phyloP scores from a whole-genome alignment of 2,113 vertebrate genomes.

The Struthio camelus region DNA sequence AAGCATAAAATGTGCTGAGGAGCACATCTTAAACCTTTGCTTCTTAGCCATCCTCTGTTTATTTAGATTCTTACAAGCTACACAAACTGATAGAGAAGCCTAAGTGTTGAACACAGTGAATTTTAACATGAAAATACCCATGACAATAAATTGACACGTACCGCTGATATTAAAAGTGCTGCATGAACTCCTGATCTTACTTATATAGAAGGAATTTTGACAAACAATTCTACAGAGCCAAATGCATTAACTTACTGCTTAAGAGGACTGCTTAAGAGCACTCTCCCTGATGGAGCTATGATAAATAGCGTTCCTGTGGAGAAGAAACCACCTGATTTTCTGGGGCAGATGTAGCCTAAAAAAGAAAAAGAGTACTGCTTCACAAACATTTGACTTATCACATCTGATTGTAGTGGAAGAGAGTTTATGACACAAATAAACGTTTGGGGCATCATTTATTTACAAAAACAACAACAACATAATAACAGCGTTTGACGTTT shows the following conservation, averaged over 20 bases:
- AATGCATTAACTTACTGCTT: neutral
- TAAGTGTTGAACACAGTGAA: neutral
- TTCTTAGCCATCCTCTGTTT: neutral
- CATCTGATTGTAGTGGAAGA: neutral
- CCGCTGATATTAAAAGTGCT: neutral
- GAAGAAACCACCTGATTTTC: neutral
- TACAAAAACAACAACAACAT: conserved; percentile 57
- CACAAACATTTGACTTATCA: neutral
- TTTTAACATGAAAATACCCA: neutral
- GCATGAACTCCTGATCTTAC: neutral
- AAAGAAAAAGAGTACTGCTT: neutral
- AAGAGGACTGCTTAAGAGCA: neutral
- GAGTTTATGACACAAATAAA: conserved; percentile 8
- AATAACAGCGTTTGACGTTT: conserved; percentile 37
- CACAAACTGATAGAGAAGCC: neutral
- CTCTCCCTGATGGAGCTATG: neutral
- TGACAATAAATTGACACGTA: neutral
- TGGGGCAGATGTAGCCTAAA: neutral
- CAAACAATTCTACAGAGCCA: neutral
- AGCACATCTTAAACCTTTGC: neutral
- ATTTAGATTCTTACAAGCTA: neutral
- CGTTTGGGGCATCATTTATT: conserved; percentile 59
- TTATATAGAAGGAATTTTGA: neutral
- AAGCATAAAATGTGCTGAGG: neutral
- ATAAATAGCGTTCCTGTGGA: neutral